A percentile compares a stretch with the other conserved stretches of the same genome.
Conservation (phyloP, 2,888 invertebrate genomes). For the Oxyteleia sp. region DNA sequence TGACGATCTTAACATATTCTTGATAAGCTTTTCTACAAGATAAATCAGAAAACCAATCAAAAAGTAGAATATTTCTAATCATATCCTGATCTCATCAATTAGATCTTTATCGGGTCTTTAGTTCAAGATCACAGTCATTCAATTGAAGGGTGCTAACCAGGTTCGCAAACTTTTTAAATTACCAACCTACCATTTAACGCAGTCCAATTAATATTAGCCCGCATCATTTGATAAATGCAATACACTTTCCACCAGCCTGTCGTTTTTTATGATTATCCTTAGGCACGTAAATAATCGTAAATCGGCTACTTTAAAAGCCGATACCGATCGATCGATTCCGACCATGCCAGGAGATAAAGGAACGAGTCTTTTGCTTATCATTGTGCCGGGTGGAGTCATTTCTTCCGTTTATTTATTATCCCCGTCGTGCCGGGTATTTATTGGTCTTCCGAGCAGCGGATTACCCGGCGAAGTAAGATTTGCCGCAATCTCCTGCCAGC, state of each 20-base stretch:
- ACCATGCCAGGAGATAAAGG: conserved; percentile 12
- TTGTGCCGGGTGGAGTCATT: conserved; percentile 43
- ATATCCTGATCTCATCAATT: too few species aligned
- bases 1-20: too few species aligned
- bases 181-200: too few species aligned
- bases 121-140: too few species aligned
- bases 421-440: conserved; percentile 64
- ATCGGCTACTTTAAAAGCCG: conserved; percentile 30
- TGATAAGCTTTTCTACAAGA: too few species aligned
- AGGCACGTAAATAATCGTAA: conserved; percentile 10
- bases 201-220: too few species aligned
- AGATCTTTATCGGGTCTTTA: too few species aligned
- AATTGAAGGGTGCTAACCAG: too few species aligned
- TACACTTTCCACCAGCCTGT: not conserved
- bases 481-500: conserved; percentile 72
- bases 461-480: conserved; percentile 65
- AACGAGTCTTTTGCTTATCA: conserved; percentile 41
- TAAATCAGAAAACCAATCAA: too few species aligned
- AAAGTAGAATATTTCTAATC: too few species aligned
- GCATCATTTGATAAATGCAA: not conserved
- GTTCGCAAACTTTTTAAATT: too few species aligned
- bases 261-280: not conserved
- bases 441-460: conserved; percentile 68
- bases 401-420: conserved; percentile 71
- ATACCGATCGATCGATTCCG: conserved; percentile 30